Evolutionary conservation across 2,888 invertebrate species (phyloP), one percentile per base, ranked within the genome.

Genomic region (Nemapogon koenigi): DNA sequence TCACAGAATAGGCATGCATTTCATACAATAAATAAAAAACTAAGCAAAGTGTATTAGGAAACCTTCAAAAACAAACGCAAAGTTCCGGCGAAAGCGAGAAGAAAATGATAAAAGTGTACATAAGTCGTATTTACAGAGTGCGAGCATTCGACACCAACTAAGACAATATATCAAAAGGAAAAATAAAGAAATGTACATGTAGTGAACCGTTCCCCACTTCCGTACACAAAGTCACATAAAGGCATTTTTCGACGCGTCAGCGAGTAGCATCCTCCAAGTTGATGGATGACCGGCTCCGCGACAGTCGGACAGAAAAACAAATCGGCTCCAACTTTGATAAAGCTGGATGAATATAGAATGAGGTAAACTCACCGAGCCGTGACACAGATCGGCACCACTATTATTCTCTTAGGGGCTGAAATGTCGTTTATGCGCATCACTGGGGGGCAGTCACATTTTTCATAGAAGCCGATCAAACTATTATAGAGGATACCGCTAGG

Each of bases 361-460:
- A 55, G 53, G 46, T 46, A 19, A 33, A 19, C 18, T 46, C 33
- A 19, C 45, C 47, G 51, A 54, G 57, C 56, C 53, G 58, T 52
- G 50, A 63, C 33, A 19, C 33, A 19, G 19, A 33, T 33, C 43
- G 45, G 38, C 37, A 41, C 40, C 31, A 41, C 40, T 47, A 51
- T 55, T 49, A 53, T 55, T 62, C 57, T 53, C 55, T 53, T 55
- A 55, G 33, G 33, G 19, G 18, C 18, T 11, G 11, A 16, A 49
- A 43, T 51, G 47, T 46, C 49, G 49, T 35, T 38, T 38, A 36
- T 38, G 42, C 47, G 46, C 50, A 55, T 65, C 63, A 66, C 58
- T 46, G 56, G 62, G 56, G 62, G 59, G 55, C 47, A 47, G 54
- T 57, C 55, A 61, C 61, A 68, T 66, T 60, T 67, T 62, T 68